phyloP scores from a whole-genome alignment of 2,888 invertebrate species.

The Lepidocyrtinus sp. region DNA sequence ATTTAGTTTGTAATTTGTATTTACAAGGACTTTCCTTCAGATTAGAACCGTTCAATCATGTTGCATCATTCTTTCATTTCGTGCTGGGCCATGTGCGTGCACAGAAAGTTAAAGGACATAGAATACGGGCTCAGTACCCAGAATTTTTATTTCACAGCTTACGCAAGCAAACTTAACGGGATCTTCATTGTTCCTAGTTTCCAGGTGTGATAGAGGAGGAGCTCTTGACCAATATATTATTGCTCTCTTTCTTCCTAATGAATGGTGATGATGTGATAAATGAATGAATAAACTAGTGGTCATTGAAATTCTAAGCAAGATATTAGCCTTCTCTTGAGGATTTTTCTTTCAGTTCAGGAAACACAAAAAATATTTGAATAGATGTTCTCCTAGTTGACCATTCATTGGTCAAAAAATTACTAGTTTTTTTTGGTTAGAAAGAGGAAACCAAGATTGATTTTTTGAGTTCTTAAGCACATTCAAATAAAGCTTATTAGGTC shows the following conservation, averaged over 20 bases:
- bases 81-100: background rate
- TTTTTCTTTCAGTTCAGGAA: conserved; percentile 22
- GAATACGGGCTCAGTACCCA: background rate
- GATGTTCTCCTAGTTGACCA: conserved; percentile 3
- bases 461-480: conserved; percentile 31
- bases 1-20: too few species aligned
- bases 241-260: conserved; percentile 8
- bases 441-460: background rate
- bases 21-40: too few species aligned
- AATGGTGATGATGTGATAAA: too few species aligned
- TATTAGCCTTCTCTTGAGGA: conserved; percentile 36
- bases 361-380: background rate
- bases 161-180: conserved; percentile 41
- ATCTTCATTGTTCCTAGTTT: conserved; percentile 24
- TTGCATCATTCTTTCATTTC: too few species aligned
- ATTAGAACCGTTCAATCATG: too few species aligned
- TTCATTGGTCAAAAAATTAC: conserved; percentile 21
- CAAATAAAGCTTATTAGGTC: conserved; percentile 49
- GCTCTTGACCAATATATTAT: conserved; percentile 49
- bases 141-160: conserved; percentile 20
- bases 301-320: background rate
- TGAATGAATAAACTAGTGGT: conserved; percentile 9
- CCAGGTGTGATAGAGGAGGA: conserved; percentile 54
- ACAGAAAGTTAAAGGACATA: background rate
- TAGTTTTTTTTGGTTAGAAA: background rate